These are phyloP conservation scores for Siphlonurus alternatus DNA, from an alignment of 2,888 invertebrate genomes.

Conservation along the genomic window DNA sequence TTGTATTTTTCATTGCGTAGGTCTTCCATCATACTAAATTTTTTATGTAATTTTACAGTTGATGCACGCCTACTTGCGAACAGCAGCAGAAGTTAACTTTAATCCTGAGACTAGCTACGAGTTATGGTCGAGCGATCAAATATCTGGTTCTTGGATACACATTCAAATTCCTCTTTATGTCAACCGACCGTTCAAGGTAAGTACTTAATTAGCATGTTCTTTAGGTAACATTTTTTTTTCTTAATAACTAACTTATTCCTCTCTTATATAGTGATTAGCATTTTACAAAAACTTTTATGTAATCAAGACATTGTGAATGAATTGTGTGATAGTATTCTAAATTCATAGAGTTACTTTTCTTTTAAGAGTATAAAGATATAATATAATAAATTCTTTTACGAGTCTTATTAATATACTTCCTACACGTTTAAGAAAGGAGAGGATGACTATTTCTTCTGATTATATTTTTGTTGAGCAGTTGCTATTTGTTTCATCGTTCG, in stretches of 20 bases:
- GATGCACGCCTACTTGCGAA: slow-evolving; percentile 16
- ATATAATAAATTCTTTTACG: neutral
- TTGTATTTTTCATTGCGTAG: too few relatives aligned
- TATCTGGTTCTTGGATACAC: slow-evolving; percentile 14
- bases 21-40: neutral
- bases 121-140: slow-evolving; percentile 16
- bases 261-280: neutral
- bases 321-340: neutral
- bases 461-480: slow-evolving; percentile 15
- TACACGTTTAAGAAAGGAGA: too few relatives aligned
- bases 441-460: too few relatives aligned
- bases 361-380: too few relatives aligned
- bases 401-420: too few relatives aligned
- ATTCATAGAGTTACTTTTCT: neutral
- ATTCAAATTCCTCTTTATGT: slow-evolving; percentile 17
- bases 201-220: neutral
- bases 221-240: neutral
- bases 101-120: slow-evolving; percentile 16
- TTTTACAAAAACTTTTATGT: too few relatives aligned
- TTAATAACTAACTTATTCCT: neutral
- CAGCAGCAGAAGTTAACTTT: slow-evolving; percentile 15
- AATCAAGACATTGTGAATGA: neutral
- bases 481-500: slow-evolving; percentile 17
- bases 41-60: slow-evolving; percentile 11
- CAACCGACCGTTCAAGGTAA: slow-evolving; percentile 18